Percentiles rank a stretch among this genome's conserved stretches.
Evolutionary conservation across 92 coral and sea anemone genomes (phyloP).

Genomic region (Epizoanthus stellaris): DNA sequence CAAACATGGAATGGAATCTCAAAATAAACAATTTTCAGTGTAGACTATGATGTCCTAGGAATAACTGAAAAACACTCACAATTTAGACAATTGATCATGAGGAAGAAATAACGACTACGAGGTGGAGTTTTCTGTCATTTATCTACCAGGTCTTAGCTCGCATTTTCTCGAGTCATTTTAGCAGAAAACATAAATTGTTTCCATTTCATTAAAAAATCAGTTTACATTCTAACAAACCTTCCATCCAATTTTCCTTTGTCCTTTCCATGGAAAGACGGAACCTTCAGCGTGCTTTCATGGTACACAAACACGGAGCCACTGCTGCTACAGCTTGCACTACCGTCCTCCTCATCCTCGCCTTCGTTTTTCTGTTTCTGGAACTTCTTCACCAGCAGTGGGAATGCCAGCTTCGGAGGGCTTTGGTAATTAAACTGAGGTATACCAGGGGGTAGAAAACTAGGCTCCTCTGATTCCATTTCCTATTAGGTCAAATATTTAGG

Average conservation of each 20-base stretch:
- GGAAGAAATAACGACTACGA: neutral
- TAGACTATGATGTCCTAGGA: conserved; percentile 37
- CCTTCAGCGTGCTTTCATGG: conserved; percentile 17
- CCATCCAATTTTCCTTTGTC: conserved; percentile 20
- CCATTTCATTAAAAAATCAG: no score
- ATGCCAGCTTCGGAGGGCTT: conserved; percentile 65
- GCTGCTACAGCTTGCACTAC: conserved; percentile 62
- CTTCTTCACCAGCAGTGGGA: conserved; percentile 83
- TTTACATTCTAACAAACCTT: conserved; percentile 25
- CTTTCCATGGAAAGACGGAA: conserved; percentile 4
- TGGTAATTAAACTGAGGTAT: conserved; percentile 86
- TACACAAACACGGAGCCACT: conserved; percentile 52
- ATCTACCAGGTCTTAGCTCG: no score
- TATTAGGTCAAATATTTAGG: neutral
- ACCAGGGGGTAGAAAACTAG: conserved; percentile 73
- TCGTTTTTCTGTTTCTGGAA: conserved; percentile 49
- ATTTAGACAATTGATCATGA: neutral
- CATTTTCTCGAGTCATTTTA: no score
- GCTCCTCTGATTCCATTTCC: conserved; percentile 33
- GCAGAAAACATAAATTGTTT: no score
- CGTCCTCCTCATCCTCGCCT: conserved; percentile 63
- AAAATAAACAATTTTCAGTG: neutral
- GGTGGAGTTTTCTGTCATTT: no score
- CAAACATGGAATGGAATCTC: neutral
- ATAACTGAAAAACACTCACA: conserved; percentile 23